Evolutionary conservation across 1,140 invertebrate species (phyloP).

Genomic region (Oreohelix idahoensis): DNA sequence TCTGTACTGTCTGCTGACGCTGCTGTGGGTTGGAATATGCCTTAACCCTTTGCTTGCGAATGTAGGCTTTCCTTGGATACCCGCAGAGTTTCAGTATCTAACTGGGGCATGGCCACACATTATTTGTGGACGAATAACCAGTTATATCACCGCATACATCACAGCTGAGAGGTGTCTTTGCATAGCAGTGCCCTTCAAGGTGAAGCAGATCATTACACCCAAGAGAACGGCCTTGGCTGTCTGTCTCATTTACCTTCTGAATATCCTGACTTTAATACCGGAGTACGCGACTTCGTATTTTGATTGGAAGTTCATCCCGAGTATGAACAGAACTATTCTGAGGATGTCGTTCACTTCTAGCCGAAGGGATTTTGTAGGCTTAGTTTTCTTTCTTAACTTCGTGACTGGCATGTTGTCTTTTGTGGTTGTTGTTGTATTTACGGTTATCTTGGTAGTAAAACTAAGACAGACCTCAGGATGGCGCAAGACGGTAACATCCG

Average conservation of each 20-base stretch:
- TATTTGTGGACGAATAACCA: not conserved
- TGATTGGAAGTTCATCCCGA: not conserved
- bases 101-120: not conserved
- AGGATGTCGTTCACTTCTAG: not conserved
- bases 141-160: not conserved
- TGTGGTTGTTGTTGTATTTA: not conserved
- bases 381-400: not conserved
- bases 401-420: not conserved
- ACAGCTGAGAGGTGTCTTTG: not conserved
- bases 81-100: not conserved
- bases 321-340: not conserved
- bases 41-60: not conserved
- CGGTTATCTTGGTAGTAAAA: not conserved
- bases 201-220: not conserved
- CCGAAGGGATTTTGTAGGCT: not conserved
- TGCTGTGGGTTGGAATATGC: not conserved
- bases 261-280: not conserved
- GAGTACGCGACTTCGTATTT: not conserved
- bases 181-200: not conserved
- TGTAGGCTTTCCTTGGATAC: not conserved
- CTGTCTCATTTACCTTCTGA: not conserved
- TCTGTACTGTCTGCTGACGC: not conserved
- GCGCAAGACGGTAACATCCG: not conserved
- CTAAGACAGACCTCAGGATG: not conserved
- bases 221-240: not conserved